These are phyloP conservation scores for Egretta garzetta DNA, from an alignment of 2,113 vertebrate genomes.

Conservation along the genomic window DNA sequence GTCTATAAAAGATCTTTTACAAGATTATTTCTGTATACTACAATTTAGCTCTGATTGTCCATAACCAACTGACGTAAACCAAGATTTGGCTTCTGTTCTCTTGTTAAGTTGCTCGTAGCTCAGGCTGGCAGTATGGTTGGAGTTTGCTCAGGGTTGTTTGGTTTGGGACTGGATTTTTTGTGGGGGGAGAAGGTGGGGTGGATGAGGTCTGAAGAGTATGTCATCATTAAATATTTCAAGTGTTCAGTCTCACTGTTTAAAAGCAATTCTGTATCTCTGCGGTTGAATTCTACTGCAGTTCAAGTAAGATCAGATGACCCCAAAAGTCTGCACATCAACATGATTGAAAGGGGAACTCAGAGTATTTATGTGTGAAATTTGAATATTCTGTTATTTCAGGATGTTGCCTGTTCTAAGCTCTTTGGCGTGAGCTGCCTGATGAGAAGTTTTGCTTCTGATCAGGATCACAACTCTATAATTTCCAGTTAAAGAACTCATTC, in stretches of 20 bases:
- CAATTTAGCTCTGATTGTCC: background rate
- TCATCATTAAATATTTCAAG: background rate
- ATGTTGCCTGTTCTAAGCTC: background rate
- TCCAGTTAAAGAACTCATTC: background rate
- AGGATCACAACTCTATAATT: background rate
- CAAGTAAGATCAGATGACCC: background rate
- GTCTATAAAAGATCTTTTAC: background rate
- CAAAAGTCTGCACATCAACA: background rate
- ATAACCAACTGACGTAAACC: rapidly evolving
- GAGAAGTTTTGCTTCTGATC: background rate
- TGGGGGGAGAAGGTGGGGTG: background rate
- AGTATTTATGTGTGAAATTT: background rate
- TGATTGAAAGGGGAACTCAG: background rate
- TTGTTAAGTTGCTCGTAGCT: background rate
- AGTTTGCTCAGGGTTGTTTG: background rate
- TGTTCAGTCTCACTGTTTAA: background rate
- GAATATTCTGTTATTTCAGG: conserved; percentile 9
- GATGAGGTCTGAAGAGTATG: background rate
- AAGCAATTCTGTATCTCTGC: background rate
- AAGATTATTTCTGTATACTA: background rate
- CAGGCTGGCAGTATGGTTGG: background rate
- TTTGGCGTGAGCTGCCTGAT: background rate
- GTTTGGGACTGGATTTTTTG: background rate
- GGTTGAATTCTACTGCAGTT: background rate
- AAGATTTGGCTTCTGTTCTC: background rate